These are phyloP conservation scores for Xestia rhomboidea DNA, from an alignment of 2,888 invertebrate genomes.

Conservation along the genomic window DNA sequence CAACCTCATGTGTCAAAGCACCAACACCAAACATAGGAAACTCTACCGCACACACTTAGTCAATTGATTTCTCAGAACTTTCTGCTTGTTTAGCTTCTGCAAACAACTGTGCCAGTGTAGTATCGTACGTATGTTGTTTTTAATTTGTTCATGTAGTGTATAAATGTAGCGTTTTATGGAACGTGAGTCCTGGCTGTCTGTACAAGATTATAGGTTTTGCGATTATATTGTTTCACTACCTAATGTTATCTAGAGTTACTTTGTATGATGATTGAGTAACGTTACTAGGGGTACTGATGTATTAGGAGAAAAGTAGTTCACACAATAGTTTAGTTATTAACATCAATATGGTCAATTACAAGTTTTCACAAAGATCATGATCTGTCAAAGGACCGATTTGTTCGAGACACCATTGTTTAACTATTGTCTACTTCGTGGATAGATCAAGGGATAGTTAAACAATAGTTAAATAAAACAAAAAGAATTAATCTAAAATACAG, in stretches of 20 bases:
- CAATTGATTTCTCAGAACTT: neutral
- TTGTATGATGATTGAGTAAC: conserved; percentile 8
- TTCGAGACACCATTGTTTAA: too few relatives aligned
- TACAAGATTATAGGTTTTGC: conserved; percentile 43
- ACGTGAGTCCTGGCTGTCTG: conserved; percentile 36
- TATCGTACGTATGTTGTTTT: conserved; percentile 48
- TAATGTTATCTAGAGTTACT: neutral
- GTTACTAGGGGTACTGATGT: neutral
- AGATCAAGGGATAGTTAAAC: too few relatives aligned
- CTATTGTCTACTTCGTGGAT: too few relatives aligned
- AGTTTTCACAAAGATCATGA: too few relatives aligned
- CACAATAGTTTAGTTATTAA: too few relatives aligned
- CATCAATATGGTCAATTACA: too few relatives aligned
- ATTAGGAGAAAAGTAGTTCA: too few relatives aligned
- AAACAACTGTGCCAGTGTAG: neutral
- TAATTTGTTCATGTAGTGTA: conserved; percentile 49
- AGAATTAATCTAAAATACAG: too few relatives aligned
- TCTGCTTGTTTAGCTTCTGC: conserved; percentile 28
- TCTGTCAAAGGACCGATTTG: too few relatives aligned
- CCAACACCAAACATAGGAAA: neutral
- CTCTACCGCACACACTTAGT: neutral
- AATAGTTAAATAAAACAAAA: too few relatives aligned
- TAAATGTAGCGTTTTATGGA: conserved; percentile 44
- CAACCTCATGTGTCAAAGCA: neutral
- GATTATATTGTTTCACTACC: neutral